Conservation (phyloP, 2,113 vertebrate genomes). For the Danionella cerebrum region DNA sequence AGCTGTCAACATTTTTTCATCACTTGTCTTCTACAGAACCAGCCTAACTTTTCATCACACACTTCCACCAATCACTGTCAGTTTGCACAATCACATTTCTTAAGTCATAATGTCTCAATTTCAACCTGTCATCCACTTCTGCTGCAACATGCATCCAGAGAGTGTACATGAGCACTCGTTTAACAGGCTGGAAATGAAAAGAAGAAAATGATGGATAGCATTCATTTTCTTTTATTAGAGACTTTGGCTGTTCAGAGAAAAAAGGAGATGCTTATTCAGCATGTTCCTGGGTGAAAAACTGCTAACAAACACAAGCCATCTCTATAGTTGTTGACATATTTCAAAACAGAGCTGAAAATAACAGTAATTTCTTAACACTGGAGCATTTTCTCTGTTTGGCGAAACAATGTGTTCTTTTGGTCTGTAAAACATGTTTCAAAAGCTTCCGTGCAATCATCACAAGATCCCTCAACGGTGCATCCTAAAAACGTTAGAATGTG, state of each 20-base stretch:
- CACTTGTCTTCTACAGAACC: too few relatives aligned
- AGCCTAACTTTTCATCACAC: background rate
- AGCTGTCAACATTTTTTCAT: too few relatives aligned
- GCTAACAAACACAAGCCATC: conserved; percentile 40
- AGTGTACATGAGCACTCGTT: background rate
- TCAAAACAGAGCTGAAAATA: conserved; percentile 64
- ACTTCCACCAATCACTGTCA: background rate
- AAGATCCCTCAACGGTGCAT: too few relatives aligned
- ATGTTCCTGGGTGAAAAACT: conserved; percentile 33
- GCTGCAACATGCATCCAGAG: background rate
- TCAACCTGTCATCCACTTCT: background rate
- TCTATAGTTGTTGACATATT: conserved; percentile 54
- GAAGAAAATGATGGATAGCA: conserved; percentile 51
- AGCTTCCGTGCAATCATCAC: background rate
- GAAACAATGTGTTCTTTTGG: conserved; percentile 38
- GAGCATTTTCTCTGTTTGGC: conserved; percentile 54
- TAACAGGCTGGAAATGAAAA: conserved; percentile 26
- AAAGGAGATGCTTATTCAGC: conserved; percentile 31
- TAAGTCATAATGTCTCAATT: background rate
- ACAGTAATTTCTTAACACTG: conserved; percentile 60
- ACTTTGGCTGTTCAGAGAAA: conserved; percentile 36
- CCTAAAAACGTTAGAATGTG: too few relatives aligned
- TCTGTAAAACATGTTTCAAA: background rate
- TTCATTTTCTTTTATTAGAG: conserved; percentile 55
- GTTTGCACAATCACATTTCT: conserved; percentile 1